Conservation (phyloP, 2,888 invertebrate genomes). For the Onthophagus sagittarius region DNA sequence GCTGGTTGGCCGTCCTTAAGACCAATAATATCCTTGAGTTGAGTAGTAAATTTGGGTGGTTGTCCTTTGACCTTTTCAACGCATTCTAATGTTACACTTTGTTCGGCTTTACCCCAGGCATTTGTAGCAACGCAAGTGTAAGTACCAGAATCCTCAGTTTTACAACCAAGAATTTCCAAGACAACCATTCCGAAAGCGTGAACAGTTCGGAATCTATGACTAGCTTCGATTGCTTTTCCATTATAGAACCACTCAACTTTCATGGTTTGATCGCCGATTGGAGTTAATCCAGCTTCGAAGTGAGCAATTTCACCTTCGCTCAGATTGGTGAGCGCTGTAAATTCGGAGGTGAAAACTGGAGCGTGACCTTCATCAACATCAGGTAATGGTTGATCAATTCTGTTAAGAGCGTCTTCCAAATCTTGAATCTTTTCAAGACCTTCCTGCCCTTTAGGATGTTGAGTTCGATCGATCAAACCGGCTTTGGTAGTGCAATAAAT, state of each 20-base stretch:
- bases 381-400: conserved; percentile 62
- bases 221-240: conserved; percentile 80
- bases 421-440: conserved; percentile 88
- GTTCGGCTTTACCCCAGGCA: conserved; percentile 84
- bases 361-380: conserved; percentile 78
- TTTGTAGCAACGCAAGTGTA: conserved; percentile 88
- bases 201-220: conserved; percentile 87
- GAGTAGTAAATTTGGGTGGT: conserved; percentile 84
- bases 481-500: conserved; percentile 79
- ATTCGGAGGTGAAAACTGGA: conserved; percentile 84
- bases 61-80: conserved; percentile 82
- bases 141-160: conserved; percentile 86
- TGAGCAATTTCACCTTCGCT: conserved; percentile 96
- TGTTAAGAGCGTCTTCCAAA: conserved; percentile 79
- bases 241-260: conserved; percentile 96
- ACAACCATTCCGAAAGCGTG: conserved; percentile 98
- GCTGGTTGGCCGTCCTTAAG: conserved; percentile 91
- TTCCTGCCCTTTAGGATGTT: conserved; percentile 93
- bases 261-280: conserved; percentile 91
- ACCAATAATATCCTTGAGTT: conserved; percentile 77
- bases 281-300: conserved; percentile 94
- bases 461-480: conserved; percentile 80
- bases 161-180: conserved; percentile 91
- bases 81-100: conserved; percentile 76
- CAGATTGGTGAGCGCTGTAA: conserved; percentile 75